These are phyloP conservation scores for Euplagia quadripunctaria DNA, from an alignment of 2,888 invertebrate species.

Conservation along the genomic window DNA sequence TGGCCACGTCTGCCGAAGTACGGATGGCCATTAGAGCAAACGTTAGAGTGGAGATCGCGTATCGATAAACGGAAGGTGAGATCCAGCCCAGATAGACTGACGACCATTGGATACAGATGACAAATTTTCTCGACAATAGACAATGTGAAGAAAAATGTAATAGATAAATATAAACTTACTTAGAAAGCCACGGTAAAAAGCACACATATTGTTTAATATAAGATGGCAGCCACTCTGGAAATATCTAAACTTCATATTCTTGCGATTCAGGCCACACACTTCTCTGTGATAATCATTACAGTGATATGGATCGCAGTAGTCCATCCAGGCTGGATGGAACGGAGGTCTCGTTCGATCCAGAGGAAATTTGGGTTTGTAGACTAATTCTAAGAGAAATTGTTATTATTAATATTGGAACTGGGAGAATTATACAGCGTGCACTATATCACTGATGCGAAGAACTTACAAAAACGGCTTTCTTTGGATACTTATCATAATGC, in stretches of 20 bases:
- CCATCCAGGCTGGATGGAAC: constrained; percentile 67
- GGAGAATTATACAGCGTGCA: no score
- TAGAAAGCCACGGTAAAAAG: constrained; percentile 61
- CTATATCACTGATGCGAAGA: no score
- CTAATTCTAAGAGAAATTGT: constrained; percentile 2
- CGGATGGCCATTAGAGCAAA: no score
- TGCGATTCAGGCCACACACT: constrained; percentile 68
- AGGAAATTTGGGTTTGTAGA: constrained; percentile 56
- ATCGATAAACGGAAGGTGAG: no score
- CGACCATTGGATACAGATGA: no score
- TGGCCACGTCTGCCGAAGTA: no score
- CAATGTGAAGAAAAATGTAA: not conserved
- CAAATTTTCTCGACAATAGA: no score
- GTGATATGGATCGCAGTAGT: constrained; percentile 75
- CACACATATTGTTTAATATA: constrained; percentile 68
- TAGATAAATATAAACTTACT: constrained; percentile 57
- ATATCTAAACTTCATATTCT: constrained; percentile 65
- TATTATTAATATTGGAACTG: no score
- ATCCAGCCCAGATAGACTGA: no score
- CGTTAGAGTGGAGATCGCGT: no score
- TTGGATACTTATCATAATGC: no score
- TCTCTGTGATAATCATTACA: constrained; percentile 69
- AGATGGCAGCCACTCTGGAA: constrained; percentile 77
- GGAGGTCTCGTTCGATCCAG: constrained; percentile 35
- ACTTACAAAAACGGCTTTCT: no score